Evolutionary conservation across 2,888 invertebrate species (phyloP), one percentile per base, ranked within the genome.

Genomic region (Spicauda simplicius): DNA sequence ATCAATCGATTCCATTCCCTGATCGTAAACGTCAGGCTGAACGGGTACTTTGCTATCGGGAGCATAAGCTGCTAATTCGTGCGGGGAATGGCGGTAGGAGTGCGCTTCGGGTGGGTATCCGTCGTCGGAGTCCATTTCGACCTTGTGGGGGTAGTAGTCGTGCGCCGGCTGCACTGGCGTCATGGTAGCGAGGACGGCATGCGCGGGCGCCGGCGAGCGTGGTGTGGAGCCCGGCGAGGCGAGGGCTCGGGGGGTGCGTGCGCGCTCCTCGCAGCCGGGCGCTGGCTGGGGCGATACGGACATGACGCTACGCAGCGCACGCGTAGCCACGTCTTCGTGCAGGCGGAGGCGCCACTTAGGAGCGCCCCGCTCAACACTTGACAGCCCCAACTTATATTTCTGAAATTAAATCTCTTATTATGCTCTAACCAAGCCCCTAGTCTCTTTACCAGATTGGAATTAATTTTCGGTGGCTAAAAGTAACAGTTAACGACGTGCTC

Each of bases 161-260:
- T 97, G 94, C 48, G 97, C 97, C n/a, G 96, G 97, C 77, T 91
- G 91, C 74, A 97, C 97, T 68, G 97, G 97, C 71, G 97, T 97
- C 97, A 97, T 97, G 80, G 97, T 97, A 74, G 97, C 97, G 75
- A 97, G 94, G 89, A 97, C 96, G 72, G 96, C 95, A 77, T 96
- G 77, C 95, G 96, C 89, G 92, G 95, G 84, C 94, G 96, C 95
- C 88, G 95, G 95, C 55, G 95, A 95, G 75, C 94, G 94, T 74
- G 94, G 92, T 69, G 94, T 85, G 72, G 90, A 86, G 52, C 90
- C 88, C 69, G 94, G 93, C 64, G 94, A 94, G 61, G 91, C 91
- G 77, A 91, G 91, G 68, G 80, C 91, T 83, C 80, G 85, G 76
- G 83, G 89, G 85, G 74, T 88, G 85, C 82, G 92, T 85, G 80